These are phyloP conservation scores for Plumapathes pennacea DNA, from an alignment of 92 coral and sea anemone species.

Conservation along the genomic window DNA sequence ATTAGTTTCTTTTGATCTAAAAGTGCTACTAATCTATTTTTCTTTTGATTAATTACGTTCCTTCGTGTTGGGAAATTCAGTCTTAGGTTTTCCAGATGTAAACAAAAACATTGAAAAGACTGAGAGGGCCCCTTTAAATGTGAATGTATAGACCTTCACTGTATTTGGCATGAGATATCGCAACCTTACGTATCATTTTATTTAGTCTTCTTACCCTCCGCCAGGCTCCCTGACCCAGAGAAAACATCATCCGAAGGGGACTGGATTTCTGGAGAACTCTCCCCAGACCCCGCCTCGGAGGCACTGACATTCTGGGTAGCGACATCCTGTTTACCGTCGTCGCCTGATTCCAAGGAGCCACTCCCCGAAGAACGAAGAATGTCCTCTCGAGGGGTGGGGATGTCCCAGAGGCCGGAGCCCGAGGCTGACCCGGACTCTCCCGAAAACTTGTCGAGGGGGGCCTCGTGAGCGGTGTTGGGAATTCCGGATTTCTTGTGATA, in stretches of 20 bases:
- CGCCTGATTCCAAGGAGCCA: slow-evolving; percentile 57
- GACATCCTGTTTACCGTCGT: slow-evolving; percentile 57
- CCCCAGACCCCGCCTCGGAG: slow-evolving; percentile 64
- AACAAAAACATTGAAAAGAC: too few relatives aligned
- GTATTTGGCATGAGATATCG: too few relatives aligned
- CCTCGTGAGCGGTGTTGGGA: slow-evolving; percentile 52
- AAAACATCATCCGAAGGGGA: slow-evolving; percentile 63
- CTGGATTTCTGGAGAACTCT: slow-evolving; percentile 14
- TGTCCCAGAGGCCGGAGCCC: slow-evolving; percentile 35
- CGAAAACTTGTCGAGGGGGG: slow-evolving; percentile 28
- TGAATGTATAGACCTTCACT: too few relatives aligned
- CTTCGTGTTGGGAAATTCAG: too few relatives aligned
- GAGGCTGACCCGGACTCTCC: slow-evolving; percentile 58
- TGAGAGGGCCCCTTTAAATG: too few relatives aligned
- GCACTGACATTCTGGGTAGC: slow-evolving; percentile 9
- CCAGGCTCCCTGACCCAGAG: slow-evolving; percentile 82
- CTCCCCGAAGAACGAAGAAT: slow-evolving; percentile 41
- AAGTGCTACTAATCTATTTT: too few relatives aligned
- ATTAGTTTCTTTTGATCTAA: too few relatives aligned
- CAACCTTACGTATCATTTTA: too few relatives aligned
- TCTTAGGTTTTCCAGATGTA: too few relatives aligned
- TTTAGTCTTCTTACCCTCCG: slow-evolving; percentile 93
- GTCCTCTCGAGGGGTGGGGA: slow-evolving; percentile 56
- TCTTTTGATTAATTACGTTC: too few relatives aligned
- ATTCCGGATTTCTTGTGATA: slow-evolving; percentile 58